Conservation (phyloP, 2,888 invertebrate genomes). For the Lepidochitona cinerea region DNA sequence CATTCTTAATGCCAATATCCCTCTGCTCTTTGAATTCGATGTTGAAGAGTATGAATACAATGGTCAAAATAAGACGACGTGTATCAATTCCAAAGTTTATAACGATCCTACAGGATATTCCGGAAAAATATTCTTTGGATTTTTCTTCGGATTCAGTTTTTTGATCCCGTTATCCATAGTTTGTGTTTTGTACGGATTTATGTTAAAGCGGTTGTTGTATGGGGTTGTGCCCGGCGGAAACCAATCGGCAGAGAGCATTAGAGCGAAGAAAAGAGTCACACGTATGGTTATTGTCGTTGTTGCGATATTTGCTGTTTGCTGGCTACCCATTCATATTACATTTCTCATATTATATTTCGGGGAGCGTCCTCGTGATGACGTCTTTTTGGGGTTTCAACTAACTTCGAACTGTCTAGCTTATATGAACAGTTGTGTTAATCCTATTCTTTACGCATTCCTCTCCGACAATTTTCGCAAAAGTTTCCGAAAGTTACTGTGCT, state of each 20-base stretch:
- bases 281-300: slow-evolving; percentile 93
- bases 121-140: slow-evolving; percentile 47
- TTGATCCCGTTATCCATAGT: slow-evolving; percentile 89
- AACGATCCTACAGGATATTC: slow-evolving; percentile 10
- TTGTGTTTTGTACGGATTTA: slow-evolving; percentile 88
- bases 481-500: slow-evolving; percentile 75
- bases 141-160: slow-evolving; percentile 87
- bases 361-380: slow-evolving; percentile 76
- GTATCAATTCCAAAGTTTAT: slow-evolving; percentile 40
- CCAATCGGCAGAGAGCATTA: slow-evolving; percentile 82
- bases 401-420: slow-evolving; percentile 78
- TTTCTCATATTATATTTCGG: slow-evolving; percentile 80
- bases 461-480: slow-evolving; percentile 95
- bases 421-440: slow-evolving; percentile 95
- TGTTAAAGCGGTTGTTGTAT: slow-evolving; percentile 90
- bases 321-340: slow-evolving; percentile 91
- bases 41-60: slow-evolving; percentile 68
- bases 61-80: slow-evolving; percentile 52
- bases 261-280: slow-evolving; percentile 90
- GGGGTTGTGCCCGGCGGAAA: slow-evolving; percentile 80
- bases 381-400: slow-evolving; percentile 73
- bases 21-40: slow-evolving; percentile 58
- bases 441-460: slow-evolving; percentile 93
- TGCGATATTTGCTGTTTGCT: slow-evolving; percentile 92
- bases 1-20: slow-evolving; percentile 73